Base-by-base conservation (phyloP, 2,797 vertebrate species). In the Hozukius guyotensis region DNA sequence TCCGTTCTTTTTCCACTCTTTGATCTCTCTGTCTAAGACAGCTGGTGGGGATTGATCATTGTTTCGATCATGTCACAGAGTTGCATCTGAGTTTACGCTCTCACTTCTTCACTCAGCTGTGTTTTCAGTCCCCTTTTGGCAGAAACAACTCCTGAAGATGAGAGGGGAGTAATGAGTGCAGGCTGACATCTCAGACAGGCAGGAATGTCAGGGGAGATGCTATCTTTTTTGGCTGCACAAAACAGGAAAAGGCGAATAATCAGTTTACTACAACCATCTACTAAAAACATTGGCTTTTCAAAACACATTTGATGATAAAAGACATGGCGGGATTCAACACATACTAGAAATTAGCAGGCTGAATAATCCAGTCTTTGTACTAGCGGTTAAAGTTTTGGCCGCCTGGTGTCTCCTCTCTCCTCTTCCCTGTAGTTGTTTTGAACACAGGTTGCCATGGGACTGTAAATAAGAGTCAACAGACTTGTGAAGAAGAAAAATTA, bases 131-230 rank as follows among this genome's bases (percentile, higher is more conserved):
- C 75, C 64, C 83, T 90, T 49, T 49, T 88, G 82, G 65, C 75
- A 85, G 69, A 88, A 94, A 80, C 80, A 86, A 84, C 78, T 85
- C 49, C 63, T 76, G 66, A 46, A 77, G 73, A 77, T 70, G 73
- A 77, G 72, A 85, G 88, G 62, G 64, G 72, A 90, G 80, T 84
- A 84, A 89, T 77, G 59, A 86, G 78, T 36, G 53, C 76, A 73
- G 77, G 78, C 84, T 87, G 82, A 83, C 83, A 82, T 78, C 74
- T 78, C 68, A 87, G 83, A 69, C 52, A 22, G 13, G 24, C 83
- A 87, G 86, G 89, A 93, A 92, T 92, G 89, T 91, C 72, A 84
- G 75, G 59, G 57, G 68, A 90, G 93, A 94, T 93, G 52, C 4
- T 90, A 93, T 95, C 91, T 77, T 60, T 75, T 56, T 71, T 82